Percentiles rank a stretch among this genome's conserved stretches.
Conservation (phyloP, 2,888 invertebrate species). For the Cacoxenus indagator region DNA sequence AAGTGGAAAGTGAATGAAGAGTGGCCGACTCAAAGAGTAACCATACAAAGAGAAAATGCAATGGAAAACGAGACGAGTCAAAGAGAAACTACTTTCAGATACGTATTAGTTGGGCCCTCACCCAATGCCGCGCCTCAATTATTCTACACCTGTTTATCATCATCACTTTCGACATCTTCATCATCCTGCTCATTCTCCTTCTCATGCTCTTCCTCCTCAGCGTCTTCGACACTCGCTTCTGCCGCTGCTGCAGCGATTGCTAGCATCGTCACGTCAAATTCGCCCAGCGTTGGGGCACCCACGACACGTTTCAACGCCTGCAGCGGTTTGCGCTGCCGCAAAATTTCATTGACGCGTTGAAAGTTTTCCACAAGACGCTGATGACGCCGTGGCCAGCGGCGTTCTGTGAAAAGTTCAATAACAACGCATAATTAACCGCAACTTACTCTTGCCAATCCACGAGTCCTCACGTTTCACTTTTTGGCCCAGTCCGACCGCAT, state of each 20-base stretch:
- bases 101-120: too few species aligned
- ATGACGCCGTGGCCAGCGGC: neutral
- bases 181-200: slow-evolving; percentile 34
- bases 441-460: slow-evolving; percentile 67
- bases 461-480: slow-evolving; percentile 70
- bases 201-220: slow-evolving; percentile 46
- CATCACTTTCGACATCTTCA: slow-evolving; percentile 32
- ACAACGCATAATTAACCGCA: slow-evolving; percentile 1
- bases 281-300: neutral
- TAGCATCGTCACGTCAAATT: slow-evolving; percentile 27
- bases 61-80: too few species aligned
- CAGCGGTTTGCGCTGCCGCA: neutral
- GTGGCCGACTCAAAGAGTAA: neutral
- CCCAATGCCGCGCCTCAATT: neutral
- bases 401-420: neutral
- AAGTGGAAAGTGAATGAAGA: neutral
- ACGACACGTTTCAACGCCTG: neutral
- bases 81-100: too few species aligned
- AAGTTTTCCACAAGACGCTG: neutral
- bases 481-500: slow-evolving; percentile 60
- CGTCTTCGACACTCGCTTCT: slow-evolving; percentile 38
- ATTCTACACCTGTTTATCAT: slow-evolving; percentile 21
- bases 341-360: neutral
- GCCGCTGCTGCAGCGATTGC: slow-evolving; percentile 53
- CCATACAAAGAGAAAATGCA: neutral